These are phyloP conservation scores for Cephus runcator DNA, from an alignment of 2,888 invertebrate species.

Conservation along the genomic window DNA sequence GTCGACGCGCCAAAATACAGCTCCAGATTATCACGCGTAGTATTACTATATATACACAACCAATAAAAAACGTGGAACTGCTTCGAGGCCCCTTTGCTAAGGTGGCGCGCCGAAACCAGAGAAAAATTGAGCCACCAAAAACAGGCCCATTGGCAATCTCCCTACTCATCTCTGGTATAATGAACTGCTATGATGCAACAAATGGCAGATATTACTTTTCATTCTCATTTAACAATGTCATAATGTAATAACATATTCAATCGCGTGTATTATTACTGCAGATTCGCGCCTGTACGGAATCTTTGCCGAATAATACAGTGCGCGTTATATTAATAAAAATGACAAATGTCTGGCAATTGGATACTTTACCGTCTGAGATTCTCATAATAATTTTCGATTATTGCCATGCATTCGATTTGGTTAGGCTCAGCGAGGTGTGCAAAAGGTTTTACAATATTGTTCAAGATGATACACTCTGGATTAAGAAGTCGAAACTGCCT, in stretches of 20 bases:
- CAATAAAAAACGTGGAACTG: too few species aligned
- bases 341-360: conserved; percentile 49
- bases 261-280: not conserved
- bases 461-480: conserved; percentile 61
- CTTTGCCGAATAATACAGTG: not conserved
- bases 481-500: conserved; percentile 47
- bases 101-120: too few species aligned
- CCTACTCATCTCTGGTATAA: too few species aligned
- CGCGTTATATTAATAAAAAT: conserved; percentile 35
- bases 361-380: conserved; percentile 65
- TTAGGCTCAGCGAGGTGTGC: conserved; percentile 67
- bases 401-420: conserved; percentile 67
- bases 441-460: conserved; percentile 66
- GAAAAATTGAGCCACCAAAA: too few species aligned
- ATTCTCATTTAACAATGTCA: not conserved
- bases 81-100: too few species aligned
- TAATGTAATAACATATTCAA: not conserved
- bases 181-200: not conserved
- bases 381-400: conserved; percentile 69
- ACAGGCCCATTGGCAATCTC: too few species aligned
- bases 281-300: not conserved
- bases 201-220: not conserved
- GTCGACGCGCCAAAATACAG: too few species aligned
- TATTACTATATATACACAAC: too few species aligned
- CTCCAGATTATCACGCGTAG: too few species aligned